Percentiles rank a stretch among this genome's conserved stretches.
phyloP scores from a whole-genome alignment of 1,140 invertebrate genomes.

The Drosophila miranda region DNA sequence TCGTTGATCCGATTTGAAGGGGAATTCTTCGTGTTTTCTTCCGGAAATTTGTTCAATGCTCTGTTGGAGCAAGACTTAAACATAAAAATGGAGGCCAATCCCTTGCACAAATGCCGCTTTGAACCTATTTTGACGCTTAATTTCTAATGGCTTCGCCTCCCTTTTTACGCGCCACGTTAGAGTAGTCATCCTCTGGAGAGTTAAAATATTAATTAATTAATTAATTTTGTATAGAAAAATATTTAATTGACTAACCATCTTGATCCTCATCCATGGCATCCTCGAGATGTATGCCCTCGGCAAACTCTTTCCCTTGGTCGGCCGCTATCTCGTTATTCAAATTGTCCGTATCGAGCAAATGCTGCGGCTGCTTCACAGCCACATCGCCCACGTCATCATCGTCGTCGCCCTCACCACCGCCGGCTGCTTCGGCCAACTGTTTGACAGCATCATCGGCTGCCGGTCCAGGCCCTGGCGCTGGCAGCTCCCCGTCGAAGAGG shows the following conservation, averaged over 20 bases:
- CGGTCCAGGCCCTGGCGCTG: slow-evolving; percentile 32
- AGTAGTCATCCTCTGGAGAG: slow-evolving; percentile 76
- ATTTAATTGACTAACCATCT: slow-evolving; percentile 58
- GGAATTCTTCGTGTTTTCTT: background rate
- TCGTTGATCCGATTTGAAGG: slow-evolving; percentile 1
- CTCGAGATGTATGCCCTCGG: slow-evolving; percentile 73
- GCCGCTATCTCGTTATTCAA: slow-evolving; percentile 78
- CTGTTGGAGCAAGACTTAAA: slow-evolving; percentile 16
- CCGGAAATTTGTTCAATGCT: slow-evolving; percentile 11
- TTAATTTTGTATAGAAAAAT: background rate
- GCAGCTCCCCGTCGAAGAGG: slow-evolving; percentile 64
- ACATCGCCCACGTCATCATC: slow-evolving; percentile 73
- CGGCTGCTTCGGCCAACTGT: slow-evolving; percentile 41
- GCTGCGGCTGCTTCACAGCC: slow-evolving; percentile 69
- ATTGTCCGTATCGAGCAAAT: slow-evolving; percentile 72
- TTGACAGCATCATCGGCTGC: slow-evolving; percentile 48
- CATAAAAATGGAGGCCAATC: slow-evolving; percentile 12
- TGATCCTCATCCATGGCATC: slow-evolving; percentile 78
- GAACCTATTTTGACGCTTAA: slow-evolving; percentile 35
- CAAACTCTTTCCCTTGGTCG: slow-evolving; percentile 80
- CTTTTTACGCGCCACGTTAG: slow-evolving; percentile 61
- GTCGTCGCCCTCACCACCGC: slow-evolving; percentile 65
- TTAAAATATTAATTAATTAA: background rate
- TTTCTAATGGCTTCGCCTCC: slow-evolving; percentile 75
- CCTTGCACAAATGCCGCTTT: slow-evolving; percentile 41